Evolutionary conservation across 2,797 vertebrate species (phyloP).

Genomic region (Poeciliopsis presidionis): DNA sequence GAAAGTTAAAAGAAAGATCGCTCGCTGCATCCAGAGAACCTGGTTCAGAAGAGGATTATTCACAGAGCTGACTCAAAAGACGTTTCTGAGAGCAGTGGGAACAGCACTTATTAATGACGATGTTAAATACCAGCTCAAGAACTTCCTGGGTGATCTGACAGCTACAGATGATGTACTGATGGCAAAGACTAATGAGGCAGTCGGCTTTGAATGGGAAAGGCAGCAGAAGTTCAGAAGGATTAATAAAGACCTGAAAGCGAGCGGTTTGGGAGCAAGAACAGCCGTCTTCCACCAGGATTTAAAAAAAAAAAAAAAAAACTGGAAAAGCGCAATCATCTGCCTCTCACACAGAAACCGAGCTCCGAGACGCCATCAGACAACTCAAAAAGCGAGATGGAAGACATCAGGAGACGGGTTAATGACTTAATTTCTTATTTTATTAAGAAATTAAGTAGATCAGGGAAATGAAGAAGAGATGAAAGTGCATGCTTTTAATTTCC

Average conservation of each 20-base stretch:
- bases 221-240: slow-evolving; percentile 17
- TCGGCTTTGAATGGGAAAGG: slow-evolving; percentile 9
- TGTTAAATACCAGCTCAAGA: slow-evolving; percentile 43
- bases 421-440: not conserved
- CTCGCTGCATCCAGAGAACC: not conserved
- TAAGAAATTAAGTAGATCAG: no score
- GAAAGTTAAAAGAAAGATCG: no score
- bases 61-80: slow-evolving; percentile 34
- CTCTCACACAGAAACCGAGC: no score
- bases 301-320: no score
- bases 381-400: no score
- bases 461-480: no score
- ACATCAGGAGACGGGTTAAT: no score
- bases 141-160: slow-evolving; percentile 13
- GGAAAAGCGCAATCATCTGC: no score
- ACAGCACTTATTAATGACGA: slow-evolving; percentile 30
- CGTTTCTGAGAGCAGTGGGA: slow-evolving; percentile 21
- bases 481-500: no score
- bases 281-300: no score
- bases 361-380: no score
- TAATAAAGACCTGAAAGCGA: slow-evolving; percentile 2
- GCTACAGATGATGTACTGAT: slow-evolving; percentile 42
- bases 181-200: slow-evolving; percentile 31
- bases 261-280: no score
- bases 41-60: slow-evolving; percentile 29